A percentile compares a stretch with the other conserved stretches of the same genome.
Conservation (phyloP, 2,113 vertebrate genomes). For the Lethenteron reissneri region DNA sequence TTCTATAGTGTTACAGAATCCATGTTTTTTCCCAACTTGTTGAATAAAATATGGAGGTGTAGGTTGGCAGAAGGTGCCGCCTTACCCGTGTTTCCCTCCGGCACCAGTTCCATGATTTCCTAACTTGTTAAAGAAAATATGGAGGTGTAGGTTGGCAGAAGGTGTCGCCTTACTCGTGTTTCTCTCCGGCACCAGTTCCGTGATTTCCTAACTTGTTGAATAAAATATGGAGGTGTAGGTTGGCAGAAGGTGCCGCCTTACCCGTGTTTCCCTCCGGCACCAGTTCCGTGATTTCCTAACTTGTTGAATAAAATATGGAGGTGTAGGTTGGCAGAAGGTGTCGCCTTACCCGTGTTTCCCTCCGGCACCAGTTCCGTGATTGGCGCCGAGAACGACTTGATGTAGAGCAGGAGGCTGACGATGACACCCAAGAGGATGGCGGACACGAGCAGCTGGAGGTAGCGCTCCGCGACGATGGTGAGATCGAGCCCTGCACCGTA, state of each 20-base stretch:
- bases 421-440: neutral
- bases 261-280: neutral
- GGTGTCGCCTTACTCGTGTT: neutral
- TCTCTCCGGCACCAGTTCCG: neutral
- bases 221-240: too few species aligned
- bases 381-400: neutral
- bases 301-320: too few species aligned
- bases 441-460: slow-evolving; percentile 1
- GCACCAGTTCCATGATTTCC: neutral
- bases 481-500: neutral
- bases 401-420: neutral
- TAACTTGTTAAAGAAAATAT: too few species aligned
- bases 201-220: neutral
- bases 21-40: too few species aligned
- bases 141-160: too few species aligned
- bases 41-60: too few species aligned
- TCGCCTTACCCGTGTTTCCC: neutral
- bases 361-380: neutral
- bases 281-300: neutral
- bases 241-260: neutral
- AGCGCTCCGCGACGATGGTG: neutral
- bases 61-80: neutral
- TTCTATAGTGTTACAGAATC: too few species aligned
- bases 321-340: too few species aligned
- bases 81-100: slow-evolving; percentile 3